These are phyloP conservation scores for Acleris literana DNA, from an alignment of 2,888 invertebrate species.

Conservation along the genomic window DNA sequence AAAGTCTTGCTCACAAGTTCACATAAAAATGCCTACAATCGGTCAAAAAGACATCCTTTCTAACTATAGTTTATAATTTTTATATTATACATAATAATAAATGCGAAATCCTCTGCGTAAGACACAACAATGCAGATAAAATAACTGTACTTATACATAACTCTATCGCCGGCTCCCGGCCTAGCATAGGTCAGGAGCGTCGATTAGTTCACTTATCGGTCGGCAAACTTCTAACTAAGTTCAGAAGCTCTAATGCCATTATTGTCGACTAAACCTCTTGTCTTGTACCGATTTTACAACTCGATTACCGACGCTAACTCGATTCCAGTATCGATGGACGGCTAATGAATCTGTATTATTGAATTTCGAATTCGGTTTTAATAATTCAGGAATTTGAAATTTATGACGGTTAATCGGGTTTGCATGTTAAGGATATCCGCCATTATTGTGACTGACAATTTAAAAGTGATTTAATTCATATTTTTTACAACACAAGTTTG, in stretches of 20 bases:
- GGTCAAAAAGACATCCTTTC: no score
- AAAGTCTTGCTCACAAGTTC: no score
- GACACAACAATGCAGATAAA: not conserved
- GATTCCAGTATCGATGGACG: constrained; percentile 50
- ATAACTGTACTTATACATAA: not conserved
- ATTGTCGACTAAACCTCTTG: constrained; percentile 60
- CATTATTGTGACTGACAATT: not conserved
- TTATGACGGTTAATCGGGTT: constrained; percentile 25
- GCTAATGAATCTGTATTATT: constrained; percentile 42
- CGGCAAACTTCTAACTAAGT: constrained; percentile 70
- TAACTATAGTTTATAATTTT: no score
- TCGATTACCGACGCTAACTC: constrained; percentile 52
- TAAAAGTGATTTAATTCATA: no score
- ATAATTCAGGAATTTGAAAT: constrained; percentile 25
- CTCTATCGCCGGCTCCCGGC: not conserved
- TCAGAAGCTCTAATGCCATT: constrained; percentile 63
- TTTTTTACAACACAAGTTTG: no score
- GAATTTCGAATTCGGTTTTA: constrained; percentile 34
- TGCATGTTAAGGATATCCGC: not conserved
- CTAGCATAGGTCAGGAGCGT: constrained; percentile 42
- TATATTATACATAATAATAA: no score
- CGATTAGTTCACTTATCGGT: constrained; percentile 65
- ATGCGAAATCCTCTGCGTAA: no score
- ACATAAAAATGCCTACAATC: no score
- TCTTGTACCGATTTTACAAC: constrained; percentile 64